Conservation (phyloP, 2,113 vertebrate species). For the Grallaria varia region DNA sequence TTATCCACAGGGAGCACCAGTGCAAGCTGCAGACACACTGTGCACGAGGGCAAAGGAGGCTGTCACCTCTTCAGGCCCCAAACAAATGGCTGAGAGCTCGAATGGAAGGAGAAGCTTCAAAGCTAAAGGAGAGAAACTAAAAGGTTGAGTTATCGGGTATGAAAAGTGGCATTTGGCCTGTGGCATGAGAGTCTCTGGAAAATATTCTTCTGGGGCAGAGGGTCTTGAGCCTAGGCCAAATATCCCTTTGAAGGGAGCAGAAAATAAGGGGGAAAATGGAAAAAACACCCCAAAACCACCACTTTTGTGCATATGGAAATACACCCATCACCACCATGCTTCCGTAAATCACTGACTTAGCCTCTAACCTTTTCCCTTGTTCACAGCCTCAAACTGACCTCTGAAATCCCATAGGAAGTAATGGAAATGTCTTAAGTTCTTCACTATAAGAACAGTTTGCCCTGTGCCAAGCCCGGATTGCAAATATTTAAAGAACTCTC, state of each 20-base stretch:
- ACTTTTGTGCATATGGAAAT: background rate
- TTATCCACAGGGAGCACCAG: background rate
- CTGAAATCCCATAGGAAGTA: conserved; percentile 33
- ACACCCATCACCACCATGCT: background rate
- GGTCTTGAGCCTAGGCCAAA: background rate
- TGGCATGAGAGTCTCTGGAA: background rate
- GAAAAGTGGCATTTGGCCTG: background rate
- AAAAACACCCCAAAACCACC: background rate
- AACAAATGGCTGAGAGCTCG: fast-evolving
- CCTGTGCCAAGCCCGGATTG: background rate
- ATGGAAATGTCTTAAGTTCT: conserved; percentile 50
- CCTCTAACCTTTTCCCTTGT: conserved; percentile 7
- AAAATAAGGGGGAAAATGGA: background rate
- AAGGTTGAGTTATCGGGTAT: background rate
- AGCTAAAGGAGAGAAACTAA: background rate
- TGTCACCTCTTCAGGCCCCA: background rate
- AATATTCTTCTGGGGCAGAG: background rate
- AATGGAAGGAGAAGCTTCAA: background rate
- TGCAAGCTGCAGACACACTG: fast-evolving
- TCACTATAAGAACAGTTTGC: background rate
- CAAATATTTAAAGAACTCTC: conserved; percentile 35
- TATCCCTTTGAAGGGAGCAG: background rate
- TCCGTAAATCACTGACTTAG: background rate
- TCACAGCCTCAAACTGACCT: background rate
- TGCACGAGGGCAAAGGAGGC: fast-evolving